Percentiles rank a stretch among this genome's conserved stretches.
Conservation (phyloP, 2,888 invertebrate species). For the Heterodera filipjevi region DNA sequence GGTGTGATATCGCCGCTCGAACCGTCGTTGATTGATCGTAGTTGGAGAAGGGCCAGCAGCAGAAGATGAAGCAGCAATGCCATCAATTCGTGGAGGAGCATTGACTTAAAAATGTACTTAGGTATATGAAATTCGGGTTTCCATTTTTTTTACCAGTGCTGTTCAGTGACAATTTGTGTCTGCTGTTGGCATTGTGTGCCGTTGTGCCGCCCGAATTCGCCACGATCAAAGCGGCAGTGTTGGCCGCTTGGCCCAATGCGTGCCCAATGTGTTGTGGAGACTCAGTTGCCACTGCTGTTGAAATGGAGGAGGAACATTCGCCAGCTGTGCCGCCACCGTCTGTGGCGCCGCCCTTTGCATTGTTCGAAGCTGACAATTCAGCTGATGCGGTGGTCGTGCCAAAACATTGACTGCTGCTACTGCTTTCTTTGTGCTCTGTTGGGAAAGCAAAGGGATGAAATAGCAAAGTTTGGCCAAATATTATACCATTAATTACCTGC, state of each 20-base stretch:
- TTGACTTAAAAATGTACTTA: neutral
- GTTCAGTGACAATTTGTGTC: constrained; percentile 11
- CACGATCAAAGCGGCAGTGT: constrained; percentile 3
- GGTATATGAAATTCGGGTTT: neutral
- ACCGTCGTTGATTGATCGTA: constrained; percentile 37
- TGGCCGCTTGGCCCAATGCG: constrained; percentile 8
- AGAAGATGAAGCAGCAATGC: neutral
- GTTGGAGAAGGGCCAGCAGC: neutral
- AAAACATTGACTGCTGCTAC: neutral
- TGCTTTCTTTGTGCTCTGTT: neutral
- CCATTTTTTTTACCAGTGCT: neutral
- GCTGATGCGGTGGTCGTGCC: neutral
- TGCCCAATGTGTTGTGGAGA: neutral
- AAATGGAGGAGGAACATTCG: neutral
- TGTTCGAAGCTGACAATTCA: constrained; percentile 3
- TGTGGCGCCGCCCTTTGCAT: neutral
- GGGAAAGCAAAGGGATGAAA: neutral
- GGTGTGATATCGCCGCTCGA: constrained; percentile 71
- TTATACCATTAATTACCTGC: neutral
- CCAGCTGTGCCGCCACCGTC: neutral
- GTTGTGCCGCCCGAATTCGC: constrained; percentile 5
- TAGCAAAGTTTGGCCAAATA: neutral
- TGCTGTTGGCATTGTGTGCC: neutral
- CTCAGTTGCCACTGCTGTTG: neutral
- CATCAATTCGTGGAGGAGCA: neutral